Evolutionary conservation across 2,113 vertebrate genomes (phyloP).

Genomic region (Gambusia holbrooki): DNA sequence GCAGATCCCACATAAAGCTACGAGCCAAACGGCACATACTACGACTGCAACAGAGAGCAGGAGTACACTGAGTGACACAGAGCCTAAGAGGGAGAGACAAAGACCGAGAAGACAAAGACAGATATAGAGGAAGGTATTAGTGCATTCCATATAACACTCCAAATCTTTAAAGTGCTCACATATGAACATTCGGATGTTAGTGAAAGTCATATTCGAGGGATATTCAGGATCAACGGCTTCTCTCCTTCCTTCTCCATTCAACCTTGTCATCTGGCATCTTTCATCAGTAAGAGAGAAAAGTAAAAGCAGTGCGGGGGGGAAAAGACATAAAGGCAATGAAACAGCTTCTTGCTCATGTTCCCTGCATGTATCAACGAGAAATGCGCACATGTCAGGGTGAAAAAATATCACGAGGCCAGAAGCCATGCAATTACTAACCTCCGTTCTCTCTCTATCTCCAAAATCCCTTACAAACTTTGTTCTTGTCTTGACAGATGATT

Average conservation of each 20-base stretch:
- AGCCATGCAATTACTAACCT: constrained; percentile 67
- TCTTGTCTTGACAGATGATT: constrained; percentile 43
- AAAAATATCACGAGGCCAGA: constrained; percentile 58
- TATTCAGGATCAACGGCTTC: constrained; percentile 18
- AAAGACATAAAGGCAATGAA: constrained; percentile 24
- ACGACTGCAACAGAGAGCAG: constrained; percentile 94
- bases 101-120: constrained; percentile 47
- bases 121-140: constrained; percentile 40
- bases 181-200: constrained; percentile 4
- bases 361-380: constrained; percentile 51
- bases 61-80: constrained; percentile 91
- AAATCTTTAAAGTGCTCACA: constrained; percentile 5
- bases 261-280: constrained; percentile 48
- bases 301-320: constrained; percentile 5
- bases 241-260: constrained; percentile 43
- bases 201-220: background rate
- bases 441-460: constrained; percentile 42
- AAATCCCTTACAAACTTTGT: constrained; percentile 59
- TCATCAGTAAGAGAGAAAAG: constrained; percentile 48
- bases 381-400: constrained; percentile 54
- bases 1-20: constrained; percentile 95
- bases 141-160: constrained; percentile 26
- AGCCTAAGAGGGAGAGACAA: constrained; percentile 78
- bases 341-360: constrained; percentile 46
- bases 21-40: constrained; percentile 92